A percentile compares a stretch with the other conserved stretches of the same genome.
Conservation (phyloP, 2,113 vertebrate species). For the Theropithecus gelada region DNA sequence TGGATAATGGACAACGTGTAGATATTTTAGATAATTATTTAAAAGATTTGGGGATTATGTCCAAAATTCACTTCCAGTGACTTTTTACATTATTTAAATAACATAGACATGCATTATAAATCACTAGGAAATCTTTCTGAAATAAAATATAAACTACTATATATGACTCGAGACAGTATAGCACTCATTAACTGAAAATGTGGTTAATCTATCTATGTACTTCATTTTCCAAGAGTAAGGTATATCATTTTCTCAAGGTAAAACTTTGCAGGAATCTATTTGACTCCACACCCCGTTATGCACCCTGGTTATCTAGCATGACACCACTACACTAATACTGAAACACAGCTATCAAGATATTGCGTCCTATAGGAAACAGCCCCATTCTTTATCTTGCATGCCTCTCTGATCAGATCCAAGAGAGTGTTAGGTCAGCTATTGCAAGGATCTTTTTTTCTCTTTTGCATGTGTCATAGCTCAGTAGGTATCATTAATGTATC, state of each 20-base stretch:
- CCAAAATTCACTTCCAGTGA: not conserved
- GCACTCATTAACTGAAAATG: not conserved
- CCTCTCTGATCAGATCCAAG: not conserved
- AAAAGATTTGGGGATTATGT: not conserved
- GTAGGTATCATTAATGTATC: not conserved
- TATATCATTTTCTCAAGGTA: not conserved
- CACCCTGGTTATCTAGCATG: not conserved
- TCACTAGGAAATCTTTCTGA: not conserved
- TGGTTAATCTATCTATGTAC: not conserved
- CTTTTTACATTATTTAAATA: not conserved
- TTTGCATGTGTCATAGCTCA: not conserved
- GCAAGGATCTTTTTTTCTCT: not conserved
- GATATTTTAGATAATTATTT: constrained; percentile 9
- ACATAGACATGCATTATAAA: not conserved
- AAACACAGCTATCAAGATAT: not conserved
- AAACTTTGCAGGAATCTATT: not conserved
- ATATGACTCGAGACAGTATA: not conserved
- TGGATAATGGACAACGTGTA: not conserved
- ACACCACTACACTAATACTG: not conserved
- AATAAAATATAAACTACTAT: not conserved
- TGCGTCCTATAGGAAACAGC: not conserved
- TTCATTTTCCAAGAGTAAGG: not conserved
- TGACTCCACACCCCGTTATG: not conserved
- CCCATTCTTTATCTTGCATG: not conserved
- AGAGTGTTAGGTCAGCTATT: not conserved